Evolutionary conservation across 2,113 vertebrate species (phyloP), one percentile per base, ranked within the genome.

Genomic region (Syrrhaptes paradoxus): DNA sequence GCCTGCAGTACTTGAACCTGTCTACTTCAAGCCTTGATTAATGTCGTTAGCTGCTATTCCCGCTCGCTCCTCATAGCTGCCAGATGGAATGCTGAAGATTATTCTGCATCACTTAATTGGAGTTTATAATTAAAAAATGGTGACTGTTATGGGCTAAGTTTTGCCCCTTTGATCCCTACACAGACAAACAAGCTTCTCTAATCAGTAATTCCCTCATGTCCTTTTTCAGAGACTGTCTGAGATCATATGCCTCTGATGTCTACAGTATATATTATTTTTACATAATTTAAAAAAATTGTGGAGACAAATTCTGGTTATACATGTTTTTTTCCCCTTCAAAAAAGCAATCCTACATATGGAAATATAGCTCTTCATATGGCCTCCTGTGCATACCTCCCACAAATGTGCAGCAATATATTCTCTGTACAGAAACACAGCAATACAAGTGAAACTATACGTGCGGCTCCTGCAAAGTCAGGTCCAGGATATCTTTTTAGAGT

Each of bases 111-210:
- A 92, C 73, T 92, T 96, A 96, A 96, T 94, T 96, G 90, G 76
- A 96, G 73, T 78, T 96, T 93, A 92, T 96, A 97, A 97, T 97
- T 97, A 81, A 95, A 79, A 96, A 96, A 91, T 31, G 43, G 65
- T 36, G 90, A 86, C 34, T 86, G 65, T 68, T 92, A 71, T 36
- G 45, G 86, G 82, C 84, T 84, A 22, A 0, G 6, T 81, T 95
- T 87, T 91, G 34, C 73, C 87, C 84, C 41, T 91, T 72, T 95
- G 95, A 97, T 94, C 92, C 76, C 45, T 61, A 55, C 45, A 63
- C n/a, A 96, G 85, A 77, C 72, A 94, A 94, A 92, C 95, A 89
- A 92, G 68, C 52, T 96, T 75, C 68, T 90, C 90, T 94, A 81
- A 94, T 94, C 72, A 90, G 61, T 59, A 92, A 90, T 83, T 90